A percentile compares a stretch with the other conserved stretches of the same genome.
phyloP scores from a whole-genome alignment of 92 coral and sea anemone genomes.

The Meandrina meandrites region DNA sequence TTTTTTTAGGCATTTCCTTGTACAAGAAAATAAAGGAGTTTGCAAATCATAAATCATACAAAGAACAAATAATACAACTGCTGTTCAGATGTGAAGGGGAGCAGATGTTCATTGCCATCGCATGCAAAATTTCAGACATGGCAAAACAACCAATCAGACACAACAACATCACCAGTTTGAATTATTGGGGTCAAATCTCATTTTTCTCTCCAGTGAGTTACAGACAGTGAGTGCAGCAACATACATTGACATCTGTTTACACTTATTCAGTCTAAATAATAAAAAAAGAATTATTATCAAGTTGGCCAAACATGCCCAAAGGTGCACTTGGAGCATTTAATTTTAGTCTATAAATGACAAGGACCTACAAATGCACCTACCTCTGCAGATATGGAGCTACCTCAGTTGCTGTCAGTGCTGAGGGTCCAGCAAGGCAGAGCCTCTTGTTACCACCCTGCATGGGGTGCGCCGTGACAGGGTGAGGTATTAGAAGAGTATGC shows the following conservation, averaged over 20 bases:
- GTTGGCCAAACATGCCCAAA: neutral
- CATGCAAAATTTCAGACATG: neutral
- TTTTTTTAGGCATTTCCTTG: too few relatives aligned
- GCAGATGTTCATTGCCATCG: neutral
- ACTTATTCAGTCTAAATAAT: neutral
- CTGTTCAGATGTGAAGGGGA: too few relatives aligned
- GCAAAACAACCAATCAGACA: neutral
- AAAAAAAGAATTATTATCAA: neutral
- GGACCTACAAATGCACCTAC: constrained; percentile 20
- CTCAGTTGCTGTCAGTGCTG: constrained; percentile 68
- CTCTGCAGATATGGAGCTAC: constrained; percentile 65
- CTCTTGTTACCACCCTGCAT: constrained; percentile 75
- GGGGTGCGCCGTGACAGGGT: constrained; percentile 82
- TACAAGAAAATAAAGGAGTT: too few relatives aligned
- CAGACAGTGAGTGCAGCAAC: too few relatives aligned
- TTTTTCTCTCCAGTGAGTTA: too few relatives aligned
- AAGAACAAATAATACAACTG: too few relatives aligned
- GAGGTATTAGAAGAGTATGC: constrained; percentile 70
- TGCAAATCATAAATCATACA: too few relatives aligned
- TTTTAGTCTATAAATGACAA: neutral
- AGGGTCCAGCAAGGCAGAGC: constrained; percentile 89
- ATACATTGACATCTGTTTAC: too few relatives aligned
- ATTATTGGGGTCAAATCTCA: neutral
- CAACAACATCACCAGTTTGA: neutral
- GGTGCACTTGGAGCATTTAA: neutral